A percentile compares a stretch with the other conserved stretches of the same genome.
Conservation (phyloP, 2,113 vertebrate genomes). For the Diphyllodes magnificus region DNA sequence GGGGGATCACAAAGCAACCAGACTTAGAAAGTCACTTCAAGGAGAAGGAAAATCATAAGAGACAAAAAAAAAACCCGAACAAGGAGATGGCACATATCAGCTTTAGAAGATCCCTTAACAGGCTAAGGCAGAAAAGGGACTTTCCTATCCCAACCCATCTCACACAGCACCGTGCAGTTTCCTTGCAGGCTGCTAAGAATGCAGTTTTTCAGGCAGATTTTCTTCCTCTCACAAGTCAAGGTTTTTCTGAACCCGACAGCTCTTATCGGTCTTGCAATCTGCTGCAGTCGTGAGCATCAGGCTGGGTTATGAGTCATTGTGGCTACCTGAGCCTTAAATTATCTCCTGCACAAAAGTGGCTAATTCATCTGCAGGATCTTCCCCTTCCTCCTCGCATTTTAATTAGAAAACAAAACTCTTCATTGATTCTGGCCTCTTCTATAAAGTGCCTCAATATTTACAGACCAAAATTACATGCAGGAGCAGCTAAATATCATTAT, state of each 20-base stretch:
- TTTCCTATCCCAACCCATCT: neutral
- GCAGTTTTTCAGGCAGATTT: constrained; percentile 18
- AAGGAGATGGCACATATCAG: neutral
- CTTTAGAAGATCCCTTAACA: neutral
- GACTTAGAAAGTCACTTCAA: neutral
- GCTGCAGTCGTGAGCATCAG: constrained; percentile 11
- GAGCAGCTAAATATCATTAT: neutral
- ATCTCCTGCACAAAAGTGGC: neutral
- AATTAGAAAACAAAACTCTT: neutral
- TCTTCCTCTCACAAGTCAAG: constrained; percentile 27
- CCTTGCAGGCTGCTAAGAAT: neutral
- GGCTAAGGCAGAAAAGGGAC: neutral
- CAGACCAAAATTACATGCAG: neutral
- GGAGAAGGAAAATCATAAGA: neutral
- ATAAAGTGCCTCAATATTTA: neutral
- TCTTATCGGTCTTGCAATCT: neutral
- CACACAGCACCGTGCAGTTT: neutral
- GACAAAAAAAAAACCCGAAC: neutral
- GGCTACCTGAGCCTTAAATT: neutral
- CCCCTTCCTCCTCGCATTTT: neutral
- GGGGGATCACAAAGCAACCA: neutral
- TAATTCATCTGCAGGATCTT: neutral
- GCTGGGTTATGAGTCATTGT: constrained; percentile 20
- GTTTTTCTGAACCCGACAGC: neutral
- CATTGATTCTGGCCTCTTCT: neutral